Percentiles rank a stretch among this genome's conserved stretches.
Conservation (phyloP, 2,888 invertebrate species). For the Trisateles emortualis region DNA sequence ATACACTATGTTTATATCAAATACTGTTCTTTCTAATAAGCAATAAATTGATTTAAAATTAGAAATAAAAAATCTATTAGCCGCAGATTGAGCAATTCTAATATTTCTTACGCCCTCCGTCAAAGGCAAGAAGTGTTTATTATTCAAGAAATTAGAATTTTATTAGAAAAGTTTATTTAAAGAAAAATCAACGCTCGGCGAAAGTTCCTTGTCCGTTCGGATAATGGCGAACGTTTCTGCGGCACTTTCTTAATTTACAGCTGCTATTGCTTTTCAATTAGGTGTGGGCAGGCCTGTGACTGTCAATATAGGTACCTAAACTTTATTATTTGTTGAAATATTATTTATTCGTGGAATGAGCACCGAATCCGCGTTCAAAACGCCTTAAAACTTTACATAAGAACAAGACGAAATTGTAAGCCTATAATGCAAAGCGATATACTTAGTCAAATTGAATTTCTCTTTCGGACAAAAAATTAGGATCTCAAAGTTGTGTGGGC, state of each 20-base stretch:
- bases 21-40: no score
- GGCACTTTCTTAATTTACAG: conserved; percentile 33
- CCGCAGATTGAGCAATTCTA: no score
- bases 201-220: conserved; percentile 11
- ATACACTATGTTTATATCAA: no score
- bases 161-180: conserved; percentile 30
- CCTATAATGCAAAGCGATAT: conserved; percentile 59
- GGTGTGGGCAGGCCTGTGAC: conserved; percentile 19
- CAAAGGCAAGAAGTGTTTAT: conserved; percentile 4
- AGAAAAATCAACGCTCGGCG: conserved; percentile 18
- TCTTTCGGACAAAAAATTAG: conserved; percentile 43
- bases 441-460: conserved; percentile 64
- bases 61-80: no score
- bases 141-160: conserved; percentile 34
- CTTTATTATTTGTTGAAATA: conserved; percentile 44
- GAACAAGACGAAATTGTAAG: conserved; percentile 59
- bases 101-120: background rate
- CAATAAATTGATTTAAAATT: no score
- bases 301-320: conserved; percentile 52
- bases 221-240: conserved; percentile 25
- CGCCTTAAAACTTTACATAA: conserved; percentile 52
- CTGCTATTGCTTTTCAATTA: conserved; percentile 23
- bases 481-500: conserved; percentile 33
- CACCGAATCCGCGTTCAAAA: conserved; percentile 31
- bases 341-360: conserved; percentile 51